Evolutionary conservation across 2,888 invertebrate species (phyloP).

Genomic region (Acleris cristana): DNA sequence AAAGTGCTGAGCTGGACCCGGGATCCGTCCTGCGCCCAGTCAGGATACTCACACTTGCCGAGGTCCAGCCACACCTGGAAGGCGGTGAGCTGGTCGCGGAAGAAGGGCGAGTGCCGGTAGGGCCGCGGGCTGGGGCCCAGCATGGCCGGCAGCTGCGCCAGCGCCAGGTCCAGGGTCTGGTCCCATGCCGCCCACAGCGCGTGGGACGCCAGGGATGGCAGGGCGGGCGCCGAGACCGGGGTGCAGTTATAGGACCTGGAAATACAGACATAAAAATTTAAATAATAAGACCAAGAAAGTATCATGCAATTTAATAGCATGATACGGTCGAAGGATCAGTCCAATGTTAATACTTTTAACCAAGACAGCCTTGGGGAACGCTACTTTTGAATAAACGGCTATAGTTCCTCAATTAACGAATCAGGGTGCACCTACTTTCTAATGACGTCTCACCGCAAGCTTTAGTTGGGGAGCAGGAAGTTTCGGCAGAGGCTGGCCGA

Average conservation of each 20-base stretch:
- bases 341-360: too few relatives aligned
- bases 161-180: slow-evolving; percentile 95
- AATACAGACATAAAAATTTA: not conserved
- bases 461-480: too few relatives aligned
- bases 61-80: slow-evolving; percentile 97
- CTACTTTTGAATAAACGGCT: too few relatives aligned
- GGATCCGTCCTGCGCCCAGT: slow-evolving; percentile 96
- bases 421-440: too few relatives aligned
- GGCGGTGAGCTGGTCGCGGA: slow-evolving; percentile 98
- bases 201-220: slow-evolving; percentile 95
- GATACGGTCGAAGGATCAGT: not conserved
- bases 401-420: too few relatives aligned
- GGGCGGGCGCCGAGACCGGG: slow-evolving; percentile 95
- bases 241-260: slow-evolving; percentile 95
- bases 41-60: slow-evolving; percentile 71
- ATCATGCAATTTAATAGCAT: too few relatives aligned
- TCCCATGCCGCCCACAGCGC: slow-evolving; percentile 99
- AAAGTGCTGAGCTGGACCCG: slow-evolving; percentile 90
- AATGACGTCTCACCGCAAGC: too few relatives aligned
- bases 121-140: slow-evolving; percentile 71
- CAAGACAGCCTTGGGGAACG: too few relatives aligned
- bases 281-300: too few relatives aligned
- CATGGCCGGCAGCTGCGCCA: slow-evolving; percentile 94
- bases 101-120: slow-evolving; percentile 94
- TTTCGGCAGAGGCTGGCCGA: too few relatives aligned